Evolutionary conservation across 1,140 invertebrate genomes (phyloP).

Genomic region (Ylistrum balloti): DNA sequence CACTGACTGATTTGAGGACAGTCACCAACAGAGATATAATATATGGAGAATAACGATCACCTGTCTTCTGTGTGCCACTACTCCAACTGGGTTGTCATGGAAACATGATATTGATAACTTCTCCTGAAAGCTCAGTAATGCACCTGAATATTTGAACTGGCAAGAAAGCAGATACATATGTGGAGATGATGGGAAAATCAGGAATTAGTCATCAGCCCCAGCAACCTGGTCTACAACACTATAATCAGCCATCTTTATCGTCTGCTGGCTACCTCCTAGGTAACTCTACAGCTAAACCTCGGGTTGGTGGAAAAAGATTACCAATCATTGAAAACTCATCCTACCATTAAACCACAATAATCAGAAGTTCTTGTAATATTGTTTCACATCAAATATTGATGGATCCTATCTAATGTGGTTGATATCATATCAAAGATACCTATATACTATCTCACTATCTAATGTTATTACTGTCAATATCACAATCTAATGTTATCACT

Average conservation of each 20-base stretch:
- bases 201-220: background rate
- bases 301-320: too few relatives aligned
- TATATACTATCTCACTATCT: too few relatives aligned
- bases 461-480: too few relatives aligned
- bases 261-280: too few relatives aligned
- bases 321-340: too few relatives aligned
- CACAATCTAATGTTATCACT: too few relatives aligned
- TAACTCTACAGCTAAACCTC: background rate
- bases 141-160: slow-evolving; percentile 1
- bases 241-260: background rate
- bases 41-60: background rate
- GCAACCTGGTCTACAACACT: background rate
- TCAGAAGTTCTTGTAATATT: too few relatives aligned
- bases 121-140: background rate
- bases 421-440: too few relatives aligned
- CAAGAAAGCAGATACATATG: slow-evolving; percentile 2
- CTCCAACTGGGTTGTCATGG: background rate
- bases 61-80: slow-evolving; percentile 8
- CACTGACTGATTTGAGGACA: background rate
- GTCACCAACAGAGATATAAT: background rate
- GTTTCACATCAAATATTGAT: too few relatives aligned
- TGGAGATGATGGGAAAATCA: slow-evolving; percentile 1
- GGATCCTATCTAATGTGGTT: too few relatives aligned
- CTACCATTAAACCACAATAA: too few relatives aligned
- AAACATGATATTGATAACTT: slow-evolving; percentile 27